These are phyloP conservation scores for Albula glossodonta DNA, from an alignment of 2,113 vertebrate genomes.

Conservation along the genomic window DNA sequence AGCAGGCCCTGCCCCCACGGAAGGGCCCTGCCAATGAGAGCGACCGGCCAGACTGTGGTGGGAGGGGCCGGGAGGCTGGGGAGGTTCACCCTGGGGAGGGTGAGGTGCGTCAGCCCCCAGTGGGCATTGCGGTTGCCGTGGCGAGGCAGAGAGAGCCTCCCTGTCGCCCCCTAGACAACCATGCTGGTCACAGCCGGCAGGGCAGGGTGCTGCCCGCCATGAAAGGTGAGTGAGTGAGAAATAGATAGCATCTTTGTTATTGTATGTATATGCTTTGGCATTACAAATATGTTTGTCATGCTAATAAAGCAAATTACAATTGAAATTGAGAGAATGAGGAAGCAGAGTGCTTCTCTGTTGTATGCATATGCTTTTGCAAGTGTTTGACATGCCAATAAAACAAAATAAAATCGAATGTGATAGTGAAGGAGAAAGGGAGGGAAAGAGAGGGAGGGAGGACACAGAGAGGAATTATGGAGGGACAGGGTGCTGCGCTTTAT, in stretches of 20 bases:
- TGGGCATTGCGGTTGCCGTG: conserved; percentile 91
- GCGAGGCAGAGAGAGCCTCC: conserved; percentile 87
- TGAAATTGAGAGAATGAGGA: not conserved
- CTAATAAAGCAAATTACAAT: no score
- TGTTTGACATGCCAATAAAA: not conserved
- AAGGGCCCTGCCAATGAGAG: conserved; percentile 73
- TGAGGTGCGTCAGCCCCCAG: conserved; percentile 91
- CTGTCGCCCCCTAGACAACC: conserved; percentile 70
- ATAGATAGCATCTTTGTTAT: no score
- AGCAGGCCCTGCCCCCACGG: conserved; percentile 64
- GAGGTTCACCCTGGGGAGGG: conserved; percentile 75
- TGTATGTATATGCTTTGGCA: no score
- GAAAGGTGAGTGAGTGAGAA: conserved; percentile 70
- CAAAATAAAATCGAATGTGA: not conserved
- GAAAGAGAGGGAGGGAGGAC: not conserved
- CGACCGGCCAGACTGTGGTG: conserved; percentile 84
- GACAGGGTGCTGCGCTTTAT: not conserved
- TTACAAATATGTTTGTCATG: no score
- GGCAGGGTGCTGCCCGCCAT: conserved; percentile 72
- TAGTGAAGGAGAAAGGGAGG: not conserved
- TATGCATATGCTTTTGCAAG: not conserved
- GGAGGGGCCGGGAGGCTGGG: conserved; percentile 76
- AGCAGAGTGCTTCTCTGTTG: not conserved
- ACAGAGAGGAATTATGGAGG: not conserved
- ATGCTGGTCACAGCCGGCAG: conserved; percentile 67